These are phyloP conservation scores for Penaeus vannamei DNA, from an alignment of 1,140 invertebrate genomes.

Conservation along the genomic window DNA sequence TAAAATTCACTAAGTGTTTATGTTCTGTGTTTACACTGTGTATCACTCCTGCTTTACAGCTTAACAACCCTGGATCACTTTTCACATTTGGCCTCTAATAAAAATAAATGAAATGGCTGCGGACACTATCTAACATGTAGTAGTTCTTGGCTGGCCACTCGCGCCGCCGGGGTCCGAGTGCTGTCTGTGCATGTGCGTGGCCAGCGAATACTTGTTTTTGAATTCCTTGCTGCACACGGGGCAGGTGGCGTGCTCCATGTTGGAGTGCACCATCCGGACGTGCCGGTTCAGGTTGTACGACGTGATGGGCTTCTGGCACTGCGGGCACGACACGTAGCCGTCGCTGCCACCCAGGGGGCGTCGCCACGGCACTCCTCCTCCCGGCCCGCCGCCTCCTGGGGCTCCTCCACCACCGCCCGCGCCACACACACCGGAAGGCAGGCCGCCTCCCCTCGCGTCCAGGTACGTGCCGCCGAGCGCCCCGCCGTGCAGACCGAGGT, in stretches of 20 bases:
- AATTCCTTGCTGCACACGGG: slow-evolving; percentile 66
- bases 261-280: slow-evolving; percentile 67
- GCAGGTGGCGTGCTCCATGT: slow-evolving; percentile 66
- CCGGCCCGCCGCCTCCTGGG: background rate
- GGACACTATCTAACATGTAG: slow-evolving; percentile 16
- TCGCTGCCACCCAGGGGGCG: slow-evolving; percentile 55
- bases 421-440: background rate
- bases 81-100: background rate
- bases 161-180: slow-evolving; percentile 44
- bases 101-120: background rate
- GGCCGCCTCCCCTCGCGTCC: slow-evolving; percentile 37
- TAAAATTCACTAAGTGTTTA: too few relatives aligned
- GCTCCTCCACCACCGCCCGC: slow-evolving; percentile 2
- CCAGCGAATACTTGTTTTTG: slow-evolving; percentile 67
- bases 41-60: too few relatives aligned
- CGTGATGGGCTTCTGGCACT: slow-evolving; percentile 67
- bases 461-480: slow-evolving; percentile 41
- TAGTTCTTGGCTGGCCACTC: background rate
- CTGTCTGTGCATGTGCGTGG: slow-evolving; percentile 66
- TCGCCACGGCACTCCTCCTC: slow-evolving; percentile 41
- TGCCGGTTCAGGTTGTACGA: slow-evolving; percentile 68
- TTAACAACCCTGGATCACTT: background rate
- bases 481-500: slow-evolving; percentile 31
- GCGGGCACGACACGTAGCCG: slow-evolving; percentile 67
- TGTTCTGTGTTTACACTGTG: too few relatives aligned